A percentile compares a stretch with the other conserved stretches of the same genome.
phyloP scores from a whole-genome alignment of 2,113 vertebrate species.

The Ageneiosus marmoratus region DNA sequence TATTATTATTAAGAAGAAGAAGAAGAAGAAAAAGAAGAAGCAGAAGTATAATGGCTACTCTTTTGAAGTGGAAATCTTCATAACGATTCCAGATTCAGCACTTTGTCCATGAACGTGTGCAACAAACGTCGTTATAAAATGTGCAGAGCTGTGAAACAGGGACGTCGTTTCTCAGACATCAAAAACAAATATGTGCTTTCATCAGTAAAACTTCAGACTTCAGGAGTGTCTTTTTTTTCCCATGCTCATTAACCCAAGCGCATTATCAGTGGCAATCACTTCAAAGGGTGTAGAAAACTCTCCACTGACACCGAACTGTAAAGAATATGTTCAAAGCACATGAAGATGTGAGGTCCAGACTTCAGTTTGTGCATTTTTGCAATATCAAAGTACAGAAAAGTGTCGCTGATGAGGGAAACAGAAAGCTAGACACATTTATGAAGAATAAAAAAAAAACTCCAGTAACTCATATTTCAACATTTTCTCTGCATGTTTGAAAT shows the following conservation, averaged over 20 bases:
- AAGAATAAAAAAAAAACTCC: background rate
- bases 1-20: too few relatives aligned
- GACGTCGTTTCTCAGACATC: conserved; percentile 21
- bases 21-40: too few relatives aligned
- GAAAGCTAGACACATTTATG: background rate
- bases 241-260: conserved; percentile 17
- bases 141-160: background rate
- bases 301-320: background rate
- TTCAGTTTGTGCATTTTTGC: background rate
- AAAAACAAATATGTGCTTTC: conserved; percentile 37
- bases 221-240: background rate
- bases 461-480: background rate
- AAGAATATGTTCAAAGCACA: background rate
- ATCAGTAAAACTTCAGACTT: conserved; percentile 18
- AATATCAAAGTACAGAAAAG: background rate
- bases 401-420: background rate
- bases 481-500: background rate
- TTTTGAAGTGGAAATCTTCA: background rate
- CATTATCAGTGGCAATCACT: conserved; percentile 14
- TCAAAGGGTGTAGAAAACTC: conserved; percentile 13
- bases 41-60: too few relatives aligned
- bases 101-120: background rate
- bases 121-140: background rate
- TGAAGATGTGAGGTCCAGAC: background rate
- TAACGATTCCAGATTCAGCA: background rate